These are phyloP conservation scores for Rallus limicola DNA, from an alignment of 2,113 vertebrate genomes.

Conservation along the genomic window DNA sequence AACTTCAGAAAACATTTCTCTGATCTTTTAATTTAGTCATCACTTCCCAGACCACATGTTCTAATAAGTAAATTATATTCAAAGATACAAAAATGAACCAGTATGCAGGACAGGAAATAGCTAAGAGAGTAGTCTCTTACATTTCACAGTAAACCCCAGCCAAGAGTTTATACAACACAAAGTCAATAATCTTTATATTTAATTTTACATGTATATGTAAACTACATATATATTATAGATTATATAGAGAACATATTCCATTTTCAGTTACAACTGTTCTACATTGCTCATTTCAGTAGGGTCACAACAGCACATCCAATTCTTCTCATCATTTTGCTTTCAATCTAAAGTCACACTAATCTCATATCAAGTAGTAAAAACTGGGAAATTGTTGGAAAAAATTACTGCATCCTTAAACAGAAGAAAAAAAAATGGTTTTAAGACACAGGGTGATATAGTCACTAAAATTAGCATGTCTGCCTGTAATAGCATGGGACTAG, in stretches of 20 bases:
- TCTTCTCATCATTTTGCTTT: not conserved
- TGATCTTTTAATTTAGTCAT: not conserved
- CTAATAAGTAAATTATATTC: not conserved
- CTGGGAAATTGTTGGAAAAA: not conserved
- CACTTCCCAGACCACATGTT: not conserved
- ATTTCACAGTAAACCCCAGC: not conserved
- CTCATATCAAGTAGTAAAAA: not conserved
- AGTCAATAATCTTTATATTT: not conserved
- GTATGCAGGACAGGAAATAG: not conserved
- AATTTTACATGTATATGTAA: not conserved
- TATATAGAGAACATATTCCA: not conserved
- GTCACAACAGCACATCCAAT: not conserved
- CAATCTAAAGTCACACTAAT: not conserved
- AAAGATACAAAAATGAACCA: not conserved
- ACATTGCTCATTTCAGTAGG: not conserved
- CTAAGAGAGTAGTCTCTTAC: not conserved
- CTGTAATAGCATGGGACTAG: not conserved
- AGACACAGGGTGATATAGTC: not conserved
- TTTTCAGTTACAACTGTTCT: not conserved
- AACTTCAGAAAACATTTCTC: not conserved
- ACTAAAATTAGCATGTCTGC: not conserved
- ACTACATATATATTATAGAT: not conserved
- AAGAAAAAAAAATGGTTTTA: not conserved
- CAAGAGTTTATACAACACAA: not conserved
- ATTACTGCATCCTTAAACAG: not conserved